These are phyloP conservation scores for Agrotis puta DNA, from an alignment of 2,888 invertebrate species.

Conservation along the genomic window DNA sequence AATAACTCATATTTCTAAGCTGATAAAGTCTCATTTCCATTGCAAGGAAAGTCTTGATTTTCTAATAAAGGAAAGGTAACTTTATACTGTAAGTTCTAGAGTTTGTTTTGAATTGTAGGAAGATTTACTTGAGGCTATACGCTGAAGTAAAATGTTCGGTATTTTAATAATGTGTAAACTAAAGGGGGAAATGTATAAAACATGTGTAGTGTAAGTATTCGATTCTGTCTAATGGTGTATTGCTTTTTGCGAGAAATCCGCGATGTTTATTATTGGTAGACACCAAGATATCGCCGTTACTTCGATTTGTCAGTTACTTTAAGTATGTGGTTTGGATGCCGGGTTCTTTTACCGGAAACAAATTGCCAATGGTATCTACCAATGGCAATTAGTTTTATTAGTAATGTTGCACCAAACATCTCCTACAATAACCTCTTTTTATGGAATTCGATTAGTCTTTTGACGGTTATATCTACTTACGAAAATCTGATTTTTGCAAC, in stretches of 20 bases:
- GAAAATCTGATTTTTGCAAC: neutral
- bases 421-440: neutral
- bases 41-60: neutral
- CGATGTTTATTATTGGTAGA: slow-evolving; percentile 32
- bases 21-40: slow-evolving; percentile 39
- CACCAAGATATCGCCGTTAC: slow-evolving; percentile 38
- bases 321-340: neutral
- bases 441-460: neutral
- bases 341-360: neutral
- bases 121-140: slow-evolving; percentile 22
- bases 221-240: slow-evolving; percentile 53
- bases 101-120: slow-evolving; percentile 22
- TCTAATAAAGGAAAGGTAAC: slow-evolving; percentile 26
- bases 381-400: neutral
- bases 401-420: neutral
- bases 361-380: neutral
- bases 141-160: slow-evolving; percentile 64
- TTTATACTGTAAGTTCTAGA: neutral
- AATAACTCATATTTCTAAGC: slow-evolving; percentile 25
- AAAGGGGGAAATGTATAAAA: slow-evolving; percentile 66
- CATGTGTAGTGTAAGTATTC: slow-evolving; percentile 60
- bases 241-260: slow-evolving; percentile 53
- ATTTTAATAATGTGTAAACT: slow-evolving; percentile 73
- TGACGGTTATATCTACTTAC: neutral
- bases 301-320: slow-evolving; percentile 33